Percentiles rank a stretch among this genome's conserved stretches.
phyloP scores from a whole-genome alignment of 2,797 vertebrate genomes.

The Simalia tracyae region DNA sequence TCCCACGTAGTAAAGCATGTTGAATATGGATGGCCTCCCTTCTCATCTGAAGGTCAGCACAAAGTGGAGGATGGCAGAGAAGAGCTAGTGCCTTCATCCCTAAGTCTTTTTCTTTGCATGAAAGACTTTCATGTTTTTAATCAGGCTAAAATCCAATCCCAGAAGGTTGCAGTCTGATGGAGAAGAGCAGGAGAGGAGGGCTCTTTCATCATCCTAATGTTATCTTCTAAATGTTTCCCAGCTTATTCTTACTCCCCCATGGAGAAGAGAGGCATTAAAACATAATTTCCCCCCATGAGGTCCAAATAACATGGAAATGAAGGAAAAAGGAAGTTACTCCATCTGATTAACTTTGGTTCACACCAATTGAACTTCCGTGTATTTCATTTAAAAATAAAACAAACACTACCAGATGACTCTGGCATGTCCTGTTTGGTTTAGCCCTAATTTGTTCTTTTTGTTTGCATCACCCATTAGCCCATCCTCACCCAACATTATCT shows the following conservation, averaged over 20 bases:
- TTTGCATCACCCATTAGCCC: not conserved
- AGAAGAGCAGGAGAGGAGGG: too few species aligned
- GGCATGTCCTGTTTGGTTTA: not conserved
- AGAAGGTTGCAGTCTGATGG: not conserved
- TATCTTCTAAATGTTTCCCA: not conserved
- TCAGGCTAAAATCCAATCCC: not conserved
- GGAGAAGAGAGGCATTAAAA: not conserved
- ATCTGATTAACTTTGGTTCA: not conserved
- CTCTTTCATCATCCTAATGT: not conserved
- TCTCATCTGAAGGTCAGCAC: not conserved
- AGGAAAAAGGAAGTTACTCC: not conserved
- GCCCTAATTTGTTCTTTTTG: not conserved
- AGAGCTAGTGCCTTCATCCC: not conserved
- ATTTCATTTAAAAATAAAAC: not conserved
- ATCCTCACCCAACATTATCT: not conserved
- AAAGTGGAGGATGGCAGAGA: not conserved
- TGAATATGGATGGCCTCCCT: not conserved
- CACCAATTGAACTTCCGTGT: not conserved
- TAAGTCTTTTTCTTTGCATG: not conserved
- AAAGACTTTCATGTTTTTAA: not conserved
- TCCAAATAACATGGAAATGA: not conserved
- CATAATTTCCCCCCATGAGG: not conserved
- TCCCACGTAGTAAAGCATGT: not conserved
- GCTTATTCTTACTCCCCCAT: not conserved
- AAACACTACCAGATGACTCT: not conserved